These are phyloP conservation scores for Paragorgia papillata DNA, from an alignment of 92 coral and sea anemone species.

Conservation along the genomic window DNA sequence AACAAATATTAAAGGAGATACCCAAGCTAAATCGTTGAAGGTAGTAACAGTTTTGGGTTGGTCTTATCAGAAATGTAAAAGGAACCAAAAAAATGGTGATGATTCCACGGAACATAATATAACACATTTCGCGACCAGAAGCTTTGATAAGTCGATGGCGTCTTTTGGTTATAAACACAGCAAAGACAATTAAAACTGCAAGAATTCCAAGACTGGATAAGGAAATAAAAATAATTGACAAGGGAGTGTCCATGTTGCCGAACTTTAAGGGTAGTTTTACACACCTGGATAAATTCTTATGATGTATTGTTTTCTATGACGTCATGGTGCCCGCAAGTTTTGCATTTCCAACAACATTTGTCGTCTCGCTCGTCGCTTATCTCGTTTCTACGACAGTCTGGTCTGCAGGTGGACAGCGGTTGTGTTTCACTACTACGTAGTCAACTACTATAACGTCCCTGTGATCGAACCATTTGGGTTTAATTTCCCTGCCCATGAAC, in stretches of 20 bases:
- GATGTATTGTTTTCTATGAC: conserved; percentile 53
- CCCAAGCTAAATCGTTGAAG: conserved; percentile 24
- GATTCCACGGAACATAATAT: conserved; percentile 47
- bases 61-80: conserved; percentile 16
- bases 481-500: not conserved
- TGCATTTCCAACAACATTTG: conserved; percentile 53
- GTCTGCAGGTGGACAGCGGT: conserved; percentile 55
- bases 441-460: conserved; percentile 1
- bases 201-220: conserved; percentile 34
- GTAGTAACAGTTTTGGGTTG: conserved; percentile 18
- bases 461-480: conserved; percentile 18
- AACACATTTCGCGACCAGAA: conserved; percentile 54
- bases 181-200: conserved; percentile 32
- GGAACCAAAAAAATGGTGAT: conserved; percentile 41
- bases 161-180: conserved; percentile 49
- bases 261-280: conserved; percentile 44
- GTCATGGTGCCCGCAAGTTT: conserved; percentile 40
- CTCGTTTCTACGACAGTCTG: conserved; percentile 30
- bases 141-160: conserved; percentile 51
- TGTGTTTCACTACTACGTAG: too few species aligned
- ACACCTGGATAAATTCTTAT: conserved; percentile 35
- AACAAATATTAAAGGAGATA: conserved; percentile 10
- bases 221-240: conserved; percentile 15
- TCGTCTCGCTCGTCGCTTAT: conserved; percentile 60
- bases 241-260: conserved; percentile 45